Conservation (phyloP, 2,113 vertebrate species). For the Corythornis madagascariensis region DNA sequence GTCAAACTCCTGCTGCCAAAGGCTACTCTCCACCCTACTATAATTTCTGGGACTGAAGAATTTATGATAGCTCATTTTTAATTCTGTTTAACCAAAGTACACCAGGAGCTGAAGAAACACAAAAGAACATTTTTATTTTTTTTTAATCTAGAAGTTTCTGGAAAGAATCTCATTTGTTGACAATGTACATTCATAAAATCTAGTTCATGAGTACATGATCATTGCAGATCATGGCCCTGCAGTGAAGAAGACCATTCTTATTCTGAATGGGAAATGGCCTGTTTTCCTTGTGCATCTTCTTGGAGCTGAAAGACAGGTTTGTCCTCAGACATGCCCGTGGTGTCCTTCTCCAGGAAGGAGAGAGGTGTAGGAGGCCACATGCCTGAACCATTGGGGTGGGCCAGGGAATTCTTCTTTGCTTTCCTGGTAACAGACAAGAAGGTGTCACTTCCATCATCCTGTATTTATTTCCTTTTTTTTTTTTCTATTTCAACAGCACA, state of each 20-base stretch:
- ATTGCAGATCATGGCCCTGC: not conserved
- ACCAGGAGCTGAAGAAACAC: not conserved
- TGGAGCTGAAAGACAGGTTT: not conserved
- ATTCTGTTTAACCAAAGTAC: not conserved
- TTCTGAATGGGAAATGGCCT: not conserved
- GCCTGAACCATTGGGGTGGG: rapidly evolving
- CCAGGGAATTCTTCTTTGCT: not conserved
- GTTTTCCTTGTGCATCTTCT: not conserved
- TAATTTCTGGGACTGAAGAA: not conserved
- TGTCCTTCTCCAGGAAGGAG: not conserved
- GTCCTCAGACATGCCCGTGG: rapidly evolving
- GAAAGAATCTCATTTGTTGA: not conserved
- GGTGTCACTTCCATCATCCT: not conserved
- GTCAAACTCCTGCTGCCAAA: not conserved
- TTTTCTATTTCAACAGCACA: not conserved
- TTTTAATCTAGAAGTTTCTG: not conserved
- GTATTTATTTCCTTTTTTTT: not conserved
- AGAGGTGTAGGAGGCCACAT: not conserved
- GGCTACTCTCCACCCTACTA: not conserved
- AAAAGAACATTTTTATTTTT: rapidly evolving
- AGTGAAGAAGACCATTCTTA: not conserved
- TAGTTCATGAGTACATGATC: rapidly evolving
- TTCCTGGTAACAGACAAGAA: not conserved
- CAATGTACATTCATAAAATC: not conserved
- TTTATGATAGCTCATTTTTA: not conserved